These are phyloP conservation scores for Diachasmimorpha longicaudata DNA, from an alignment of 1,140 invertebrate genomes.

Conservation along the genomic window DNA sequence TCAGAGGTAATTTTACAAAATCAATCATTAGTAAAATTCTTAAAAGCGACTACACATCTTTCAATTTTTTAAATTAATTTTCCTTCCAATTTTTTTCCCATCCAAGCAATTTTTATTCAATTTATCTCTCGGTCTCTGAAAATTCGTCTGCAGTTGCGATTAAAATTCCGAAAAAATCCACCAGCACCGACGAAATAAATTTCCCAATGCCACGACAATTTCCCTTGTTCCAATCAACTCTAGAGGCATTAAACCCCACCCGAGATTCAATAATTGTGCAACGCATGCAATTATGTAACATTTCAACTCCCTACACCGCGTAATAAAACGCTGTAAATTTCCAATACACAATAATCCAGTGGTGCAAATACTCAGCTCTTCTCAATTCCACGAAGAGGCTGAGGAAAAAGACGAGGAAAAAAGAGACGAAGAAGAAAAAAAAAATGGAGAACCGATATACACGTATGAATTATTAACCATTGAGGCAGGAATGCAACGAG, in stretches of 20 bases:
- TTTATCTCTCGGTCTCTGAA: too few species aligned
- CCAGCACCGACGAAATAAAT: too few species aligned
- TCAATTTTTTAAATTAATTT: background rate
- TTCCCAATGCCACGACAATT: background rate
- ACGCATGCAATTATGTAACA: constrained; percentile 20
- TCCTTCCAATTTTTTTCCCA: too few species aligned
- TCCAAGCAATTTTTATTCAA: too few species aligned
- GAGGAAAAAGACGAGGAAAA: background rate
- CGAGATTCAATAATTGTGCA: constrained; percentile 15
- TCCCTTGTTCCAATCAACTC: background rate
- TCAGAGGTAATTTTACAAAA: too few species aligned
- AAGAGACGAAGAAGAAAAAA: background rate
- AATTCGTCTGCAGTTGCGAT: too few species aligned
- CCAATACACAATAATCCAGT: background rate
- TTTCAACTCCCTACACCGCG: background rate
- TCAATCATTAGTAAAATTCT: too few species aligned
- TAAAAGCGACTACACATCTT: too few species aligned
- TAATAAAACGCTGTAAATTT: constrained; percentile 17
- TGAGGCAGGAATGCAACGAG: background rate
- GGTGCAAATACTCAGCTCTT: background rate
- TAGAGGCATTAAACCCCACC: background rate
- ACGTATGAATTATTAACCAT: background rate
- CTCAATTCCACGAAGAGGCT: background rate
- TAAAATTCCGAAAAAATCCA: too few species aligned
- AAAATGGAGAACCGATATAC: background rate